Percentiles rank a stretch among this genome's conserved stretches.
Evolutionary conservation across 2,797 vertebrate genomes (phyloP).

Genomic region (Euphonia xanthogaster): DNA sequence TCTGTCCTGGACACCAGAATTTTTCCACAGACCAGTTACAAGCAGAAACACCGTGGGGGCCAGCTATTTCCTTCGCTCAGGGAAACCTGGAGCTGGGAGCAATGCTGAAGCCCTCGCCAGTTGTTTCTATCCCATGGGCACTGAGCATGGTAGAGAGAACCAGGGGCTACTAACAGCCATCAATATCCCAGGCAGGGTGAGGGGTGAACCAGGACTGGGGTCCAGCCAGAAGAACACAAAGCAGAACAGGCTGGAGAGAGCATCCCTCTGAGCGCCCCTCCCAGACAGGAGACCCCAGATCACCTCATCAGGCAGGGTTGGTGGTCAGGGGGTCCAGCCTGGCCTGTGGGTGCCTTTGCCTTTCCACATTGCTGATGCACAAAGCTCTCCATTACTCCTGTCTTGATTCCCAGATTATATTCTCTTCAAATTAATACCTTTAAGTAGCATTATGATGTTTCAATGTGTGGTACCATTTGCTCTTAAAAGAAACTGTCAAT

Average conservation of each 20-base stretch:
- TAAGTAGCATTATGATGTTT: neutral
- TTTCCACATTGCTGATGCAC: neutral
- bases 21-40: neutral
- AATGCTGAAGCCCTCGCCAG: accelerated
- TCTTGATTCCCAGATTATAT: neutral
- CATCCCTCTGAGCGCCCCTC: neutral
- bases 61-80: accelerated
- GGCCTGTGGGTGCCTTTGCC: neutral
- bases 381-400: neutral
- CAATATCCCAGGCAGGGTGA: accelerated
- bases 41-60: accelerated
- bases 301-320: accelerated
- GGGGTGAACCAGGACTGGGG: neutral
- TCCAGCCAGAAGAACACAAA: neutral
- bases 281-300: neutral
- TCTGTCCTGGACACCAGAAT: neutral
- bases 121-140: accelerated
- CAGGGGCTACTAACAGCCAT: neutral
- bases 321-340: neutral
- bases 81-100: neutral
- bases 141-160: neutral
- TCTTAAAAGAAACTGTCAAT: neutral
- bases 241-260: neutral
- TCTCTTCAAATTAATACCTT: neutral
- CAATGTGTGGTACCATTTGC: neutral